Evolutionary conservation across 2,888 invertebrate genomes (phyloP), one percentile per base, ranked within the genome.

Genomic region (Halictus quadricinctus): DNA sequence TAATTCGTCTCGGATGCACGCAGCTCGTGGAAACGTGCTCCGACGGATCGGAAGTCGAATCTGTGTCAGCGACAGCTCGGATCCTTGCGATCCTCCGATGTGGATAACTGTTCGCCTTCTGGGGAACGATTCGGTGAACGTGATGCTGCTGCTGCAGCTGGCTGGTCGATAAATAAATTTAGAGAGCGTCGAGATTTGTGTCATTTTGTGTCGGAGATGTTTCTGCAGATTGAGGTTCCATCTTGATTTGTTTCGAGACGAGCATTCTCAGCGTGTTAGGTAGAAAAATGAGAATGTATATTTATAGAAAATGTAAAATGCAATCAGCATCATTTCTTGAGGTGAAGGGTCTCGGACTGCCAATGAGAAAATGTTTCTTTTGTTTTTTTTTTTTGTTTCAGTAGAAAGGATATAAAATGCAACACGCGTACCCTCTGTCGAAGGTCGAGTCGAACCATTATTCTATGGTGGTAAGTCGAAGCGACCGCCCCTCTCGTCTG

Each of bases 1-100:
- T 66, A 36, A 66, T 66, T 66, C 66, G 66, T 66, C 29, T 79
- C 64, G 25, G 48, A 41, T 78, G 60, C 69, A 66, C 72, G 29
- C 66, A 29, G 66, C 29, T 7, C 29, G 66, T 66, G 66, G 60
- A 29, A 69, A 15, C 48, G 69, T 50, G 25, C 54, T 54, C 54
- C 10, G 46, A 41, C 29, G 66, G 66, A 66, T 77, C 36, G 41
- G 69, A n/a, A 50, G 46, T 69, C 21, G 69, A n/a, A 25, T 41
- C 75, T 75, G 58, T 75, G 58, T 58, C 75, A 75, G 66, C 66
- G 66, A 29, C 29, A 66, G 29, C 29, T 29, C 29, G 66, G 66
- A 66, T 66, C 29, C 66, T 36, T 18, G 66, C 66, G 25, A 54
- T 54, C 54, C 54, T 10, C 8, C 25, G 25, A 25, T 60, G 25